Evolutionary conservation across 2,888 invertebrate species (phyloP).

Genomic region (Drosophila niveifrons): DNA sequence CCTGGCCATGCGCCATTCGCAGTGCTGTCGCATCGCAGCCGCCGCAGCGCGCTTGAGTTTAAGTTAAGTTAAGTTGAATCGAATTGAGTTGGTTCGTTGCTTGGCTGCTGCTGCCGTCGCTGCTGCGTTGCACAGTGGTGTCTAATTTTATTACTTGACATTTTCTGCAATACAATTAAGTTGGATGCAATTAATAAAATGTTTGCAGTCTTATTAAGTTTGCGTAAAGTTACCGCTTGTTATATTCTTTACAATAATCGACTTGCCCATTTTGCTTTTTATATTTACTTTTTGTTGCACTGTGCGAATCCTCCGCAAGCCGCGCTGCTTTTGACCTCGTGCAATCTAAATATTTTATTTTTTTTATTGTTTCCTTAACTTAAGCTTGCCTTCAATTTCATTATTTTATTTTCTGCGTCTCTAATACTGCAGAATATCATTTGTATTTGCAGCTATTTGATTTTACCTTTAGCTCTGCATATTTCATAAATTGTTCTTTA

Average conservation of each 20-base stretch:
- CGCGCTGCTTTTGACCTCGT: neutral
- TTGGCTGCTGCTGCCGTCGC: conserved; percentile 30
- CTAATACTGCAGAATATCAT: neutral
- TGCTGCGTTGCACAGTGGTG: conserved; percentile 41
- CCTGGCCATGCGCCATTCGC: conserved; percentile 60
- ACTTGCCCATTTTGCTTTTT: neutral
- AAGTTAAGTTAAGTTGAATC: conserved; percentile 48
- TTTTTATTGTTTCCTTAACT: neutral
- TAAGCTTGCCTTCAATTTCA: neutral
- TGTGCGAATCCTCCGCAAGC: neutral
- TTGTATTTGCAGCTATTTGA: neutral
- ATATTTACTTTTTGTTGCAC: neutral
- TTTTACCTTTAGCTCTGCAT: too few species aligned
- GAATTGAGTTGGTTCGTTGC: conserved; percentile 56
- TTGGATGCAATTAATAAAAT: neutral
- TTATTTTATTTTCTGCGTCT: neutral
- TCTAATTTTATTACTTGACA: neutral
- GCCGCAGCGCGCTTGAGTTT: conserved; percentile 21
- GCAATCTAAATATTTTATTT: neutral
- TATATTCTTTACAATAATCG: too few species aligned
- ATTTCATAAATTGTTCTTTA: too few species aligned
- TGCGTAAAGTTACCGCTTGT: neutral
- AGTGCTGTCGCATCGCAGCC: conserved; percentile 44
- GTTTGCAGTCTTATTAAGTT: neutral
- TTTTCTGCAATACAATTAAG: neutral